Conservation (phyloP, 2,888 invertebrate species). For the Calameuta idolon region DNA sequence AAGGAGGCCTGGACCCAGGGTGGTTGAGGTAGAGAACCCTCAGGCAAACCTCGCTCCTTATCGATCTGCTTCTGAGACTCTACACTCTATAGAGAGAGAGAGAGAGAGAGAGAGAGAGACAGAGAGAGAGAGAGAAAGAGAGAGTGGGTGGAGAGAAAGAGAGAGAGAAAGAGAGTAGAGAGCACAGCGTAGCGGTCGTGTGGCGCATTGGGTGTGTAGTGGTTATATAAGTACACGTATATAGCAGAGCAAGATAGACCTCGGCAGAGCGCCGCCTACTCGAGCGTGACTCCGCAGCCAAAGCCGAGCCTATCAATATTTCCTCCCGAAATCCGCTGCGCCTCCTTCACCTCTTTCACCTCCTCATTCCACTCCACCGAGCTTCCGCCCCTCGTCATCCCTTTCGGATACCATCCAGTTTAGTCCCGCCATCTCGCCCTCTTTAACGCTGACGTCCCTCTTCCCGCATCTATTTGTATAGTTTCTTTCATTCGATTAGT, state of each 20-base stretch:
- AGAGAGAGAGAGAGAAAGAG: constrained; percentile 32
- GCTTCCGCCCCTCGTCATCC: constrained; percentile 12
- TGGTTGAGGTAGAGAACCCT: constrained; percentile 60
- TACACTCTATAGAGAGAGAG: constrained; percentile 38
- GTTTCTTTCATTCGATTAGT: background rate
- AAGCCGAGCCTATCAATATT: constrained; percentile 66
- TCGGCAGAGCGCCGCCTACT: constrained; percentile 60
- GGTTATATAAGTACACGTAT: background rate
- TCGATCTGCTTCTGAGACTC: constrained; percentile 64
- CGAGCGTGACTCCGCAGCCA: constrained; percentile 65
- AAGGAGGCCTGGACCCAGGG: constrained; percentile 38
- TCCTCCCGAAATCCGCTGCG: constrained; percentile 56
- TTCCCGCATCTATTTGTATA: constrained; percentile 5
- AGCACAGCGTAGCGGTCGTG: background rate
- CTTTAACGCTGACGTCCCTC: constrained; percentile 5
- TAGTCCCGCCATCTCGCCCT: constrained; percentile 14
- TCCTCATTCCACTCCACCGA: constrained; percentile 1
- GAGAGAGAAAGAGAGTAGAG: background rate
- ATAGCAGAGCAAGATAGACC: constrained; percentile 50
- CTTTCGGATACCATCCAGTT: constrained; percentile 22
- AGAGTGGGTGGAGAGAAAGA: constrained; percentile 12
- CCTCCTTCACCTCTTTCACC: constrained; percentile 24
- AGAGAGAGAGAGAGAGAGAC: constrained; percentile 25
- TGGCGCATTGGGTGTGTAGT: background rate
- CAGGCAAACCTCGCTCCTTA: constrained; percentile 63